phyloP scores from a whole-genome alignment of 2,888 invertebrate species.

The Eledona agricola region DNA sequence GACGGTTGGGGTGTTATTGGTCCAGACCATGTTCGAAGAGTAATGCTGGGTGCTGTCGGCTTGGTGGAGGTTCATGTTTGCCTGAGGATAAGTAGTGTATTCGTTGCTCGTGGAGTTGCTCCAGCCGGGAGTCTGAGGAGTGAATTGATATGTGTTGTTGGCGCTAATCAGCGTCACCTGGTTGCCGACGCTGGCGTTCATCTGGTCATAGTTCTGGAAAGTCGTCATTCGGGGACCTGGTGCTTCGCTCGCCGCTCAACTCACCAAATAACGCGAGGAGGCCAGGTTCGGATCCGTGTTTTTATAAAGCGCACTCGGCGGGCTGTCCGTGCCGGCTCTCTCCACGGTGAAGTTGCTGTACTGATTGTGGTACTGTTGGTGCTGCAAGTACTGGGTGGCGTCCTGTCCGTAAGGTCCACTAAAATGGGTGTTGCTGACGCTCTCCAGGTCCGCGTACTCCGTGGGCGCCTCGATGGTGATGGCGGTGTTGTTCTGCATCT shows the following conservation, averaged over 20 bases:
- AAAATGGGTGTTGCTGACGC: slow-evolving; percentile 67
- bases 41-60: slow-evolving; percentile 42
- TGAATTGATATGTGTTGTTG: slow-evolving; percentile 54
- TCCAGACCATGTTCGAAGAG: slow-evolving; percentile 31
- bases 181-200: slow-evolving; percentile 55
- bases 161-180: slow-evolving; percentile 69
- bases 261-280: slow-evolving; percentile 63
- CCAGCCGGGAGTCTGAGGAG: slow-evolving; percentile 21
- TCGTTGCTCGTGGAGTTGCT: slow-evolving; percentile 15
- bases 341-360: slow-evolving; percentile 35
- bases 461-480: slow-evolving; percentile 51
- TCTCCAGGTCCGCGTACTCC: slow-evolving; percentile 73
- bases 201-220: slow-evolving; percentile 43
- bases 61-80: slow-evolving; percentile 38
- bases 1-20: slow-evolving; percentile 35
- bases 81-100: slow-evolving; percentile 14
- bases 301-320: slow-evolving; percentile 68
- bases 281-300: slow-evolving; percentile 75
- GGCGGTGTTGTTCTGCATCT: slow-evolving; percentile 7
- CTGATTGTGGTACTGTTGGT: slow-evolving; percentile 51
- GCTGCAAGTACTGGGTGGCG: slow-evolving; percentile 50
- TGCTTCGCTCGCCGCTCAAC: too few species aligned
- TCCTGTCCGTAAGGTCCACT: slow-evolving; percentile 48
- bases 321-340: slow-evolving; percentile 59
- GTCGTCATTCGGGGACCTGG: too few species aligned